Percentiles rank a stretch among this genome's conserved stretches.
These are phyloP conservation scores for Limnephilus marmoratus DNA, from an alignment of 2,888 invertebrate species.

Conservation along the genomic window DNA sequence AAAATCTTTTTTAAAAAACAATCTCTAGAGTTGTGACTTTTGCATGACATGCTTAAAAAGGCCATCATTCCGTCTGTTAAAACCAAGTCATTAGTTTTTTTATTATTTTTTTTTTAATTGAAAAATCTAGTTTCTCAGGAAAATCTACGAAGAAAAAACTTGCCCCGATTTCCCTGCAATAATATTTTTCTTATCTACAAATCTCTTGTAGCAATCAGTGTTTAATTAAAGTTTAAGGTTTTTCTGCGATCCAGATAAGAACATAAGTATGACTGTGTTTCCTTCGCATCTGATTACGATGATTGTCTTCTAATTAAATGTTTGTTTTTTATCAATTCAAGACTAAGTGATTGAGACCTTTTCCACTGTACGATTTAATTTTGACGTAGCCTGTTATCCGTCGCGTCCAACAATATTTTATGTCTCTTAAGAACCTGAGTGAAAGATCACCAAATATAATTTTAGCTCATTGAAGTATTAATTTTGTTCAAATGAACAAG, in stretches of 20 bases:
- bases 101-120: too few species aligned
- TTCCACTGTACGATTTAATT: not conserved
- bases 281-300: not conserved
- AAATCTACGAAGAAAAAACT: too few species aligned
- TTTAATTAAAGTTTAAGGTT: not conserved
- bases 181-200: not conserved
- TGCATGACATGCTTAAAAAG: too few species aligned
- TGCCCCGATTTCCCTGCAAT: not conserved
- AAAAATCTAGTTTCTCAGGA: too few species aligned
- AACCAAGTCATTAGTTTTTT: too few species aligned
- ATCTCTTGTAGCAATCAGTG: not conserved
- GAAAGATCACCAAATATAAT: not conserved
- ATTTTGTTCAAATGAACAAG: not conserved
- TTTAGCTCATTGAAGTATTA: not conserved
- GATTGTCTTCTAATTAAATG: not conserved
- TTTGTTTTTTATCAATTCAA: not conserved
- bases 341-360: not conserved
- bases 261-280: not conserved
- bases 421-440: not conserved
- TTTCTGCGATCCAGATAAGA: not conserved
- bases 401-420: not conserved
- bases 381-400: not conserved
- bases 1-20: too few species aligned
- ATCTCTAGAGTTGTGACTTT: too few species aligned
- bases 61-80: too few species aligned